Evolutionary conservation across 35 echinoderm and acorn worm species (phyloP), one percentile per base, ranked within the genome.

Genomic region (Apostichopus japonicus): DNA sequence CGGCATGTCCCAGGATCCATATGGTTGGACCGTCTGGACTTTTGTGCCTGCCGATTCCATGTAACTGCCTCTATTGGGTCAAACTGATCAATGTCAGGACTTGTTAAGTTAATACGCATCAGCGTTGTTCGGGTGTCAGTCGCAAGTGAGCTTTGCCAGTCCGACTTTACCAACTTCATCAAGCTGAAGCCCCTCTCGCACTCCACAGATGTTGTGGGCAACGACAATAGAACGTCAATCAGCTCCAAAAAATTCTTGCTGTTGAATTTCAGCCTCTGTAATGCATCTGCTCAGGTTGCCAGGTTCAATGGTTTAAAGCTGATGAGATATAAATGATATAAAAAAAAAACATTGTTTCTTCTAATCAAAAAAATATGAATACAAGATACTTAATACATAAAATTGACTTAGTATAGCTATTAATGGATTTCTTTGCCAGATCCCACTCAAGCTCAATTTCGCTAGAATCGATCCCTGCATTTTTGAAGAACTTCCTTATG

Each of bases 141-240:
- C 9, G 5, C 6, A 7, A 90, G 27, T 7, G 17, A n/a, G 72
- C 87, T 90, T 19, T 24, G 22, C 87, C 87, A 90, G 72, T 90
- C 87, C n/a, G 87, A 10, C 62, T 90, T 77, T 15, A 53, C 44
- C 10, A 53, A 4, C 24, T 90, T 90, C 61, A 90, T 75, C 4
- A 75, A 24, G 24, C 63, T 75, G 87, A 90, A 90, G 5, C 87
- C 87, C 62, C 87, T 90, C 87, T 90, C 87, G 9, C n/a, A 23
- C 22, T 90, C 87, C 22, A 53, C 87, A 90, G 87, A 90, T 75
- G 63, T 76, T 22, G 87, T 10, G 9, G 87, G 87, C 7, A 90
- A 5, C 4, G 87, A 24, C 62, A 90, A 77, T 9, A 90, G 62
- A 5, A 90, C 65, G 44, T 90, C 87, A 76, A 90, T 24, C 55